Evolutionary conservation across 2,888 invertebrate genomes (phyloP).

Genomic region (Thymelicus acteon): DNA sequence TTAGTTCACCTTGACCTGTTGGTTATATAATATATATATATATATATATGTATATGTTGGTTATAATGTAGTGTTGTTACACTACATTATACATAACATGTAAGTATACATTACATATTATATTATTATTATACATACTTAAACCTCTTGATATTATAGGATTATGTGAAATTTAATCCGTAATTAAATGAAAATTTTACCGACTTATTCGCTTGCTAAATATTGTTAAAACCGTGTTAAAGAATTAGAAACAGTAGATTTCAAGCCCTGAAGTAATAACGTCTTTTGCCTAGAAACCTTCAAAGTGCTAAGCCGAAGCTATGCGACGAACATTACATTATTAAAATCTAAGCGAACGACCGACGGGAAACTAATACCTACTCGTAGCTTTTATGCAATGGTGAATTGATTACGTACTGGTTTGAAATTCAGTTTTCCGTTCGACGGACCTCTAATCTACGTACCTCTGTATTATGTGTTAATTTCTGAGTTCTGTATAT

Average conservation of each 20-base stretch:
- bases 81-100: no score
- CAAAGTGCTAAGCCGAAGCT: slow-evolving; percentile 22
- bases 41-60: no score
- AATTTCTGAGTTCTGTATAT: not conserved
- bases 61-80: no score
- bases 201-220: not conserved
- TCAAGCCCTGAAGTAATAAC: slow-evolving; percentile 16
- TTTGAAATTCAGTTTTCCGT: no score
- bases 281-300: slow-evolving; percentile 20
- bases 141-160: no score
- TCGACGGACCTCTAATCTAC: not conserved
- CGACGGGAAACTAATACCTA: not conserved
- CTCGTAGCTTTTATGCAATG: no score
- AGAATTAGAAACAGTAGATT: slow-evolving; percentile 5
- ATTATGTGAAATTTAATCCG: no score
- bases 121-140: no score
- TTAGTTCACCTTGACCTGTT: no score
- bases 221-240: not conserved
- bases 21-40: no score
- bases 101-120: not conserved
- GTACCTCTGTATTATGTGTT: not conserved
- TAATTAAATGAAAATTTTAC: not conserved
- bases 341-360: not conserved
- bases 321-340: not conserved
- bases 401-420: no score